Conservation (phyloP, 2,113 vertebrate genomes). For the Oreamnos americanus region DNA sequence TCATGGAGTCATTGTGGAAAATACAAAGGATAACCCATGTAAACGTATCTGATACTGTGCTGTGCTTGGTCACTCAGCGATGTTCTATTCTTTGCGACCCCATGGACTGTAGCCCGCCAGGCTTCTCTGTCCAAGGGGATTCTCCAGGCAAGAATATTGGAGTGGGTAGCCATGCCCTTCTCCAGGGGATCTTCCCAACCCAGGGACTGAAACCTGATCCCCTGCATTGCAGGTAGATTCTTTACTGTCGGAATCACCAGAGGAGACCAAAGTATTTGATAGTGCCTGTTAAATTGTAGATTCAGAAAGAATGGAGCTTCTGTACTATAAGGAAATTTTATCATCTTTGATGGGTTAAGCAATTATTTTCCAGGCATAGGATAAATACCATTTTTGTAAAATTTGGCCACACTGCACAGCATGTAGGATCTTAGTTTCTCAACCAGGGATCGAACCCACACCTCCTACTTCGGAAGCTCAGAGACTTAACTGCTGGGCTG, state of each 20-base stretch:
- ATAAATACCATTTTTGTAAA: background rate
- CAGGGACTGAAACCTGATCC: background rate
- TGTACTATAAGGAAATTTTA: background rate
- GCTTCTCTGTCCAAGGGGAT: background rate
- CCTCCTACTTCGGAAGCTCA: background rate
- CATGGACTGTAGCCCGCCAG: background rate
- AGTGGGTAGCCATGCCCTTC: background rate
- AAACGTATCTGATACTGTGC: background rate
- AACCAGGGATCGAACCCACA: background rate
- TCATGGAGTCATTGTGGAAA: background rate
- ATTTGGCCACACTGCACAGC: background rate
- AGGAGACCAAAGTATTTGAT: background rate
- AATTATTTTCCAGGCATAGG: background rate
- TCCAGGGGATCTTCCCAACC: background rate
- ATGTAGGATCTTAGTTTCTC: background rate
- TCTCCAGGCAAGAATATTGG: background rate
- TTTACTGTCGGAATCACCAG: background rate
- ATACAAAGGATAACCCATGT: background rate
- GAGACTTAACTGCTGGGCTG: background rate
- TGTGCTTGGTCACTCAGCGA: background rate
- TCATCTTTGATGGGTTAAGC: background rate
- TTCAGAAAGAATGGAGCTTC: background rate
- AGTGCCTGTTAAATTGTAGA: background rate
- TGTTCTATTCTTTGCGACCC: background rate
- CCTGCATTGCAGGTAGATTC: background rate